These are phyloP conservation scores for Sarcoramphus papa DNA, from an alignment of 2,797 vertebrate species.

Conservation along the genomic window DNA sequence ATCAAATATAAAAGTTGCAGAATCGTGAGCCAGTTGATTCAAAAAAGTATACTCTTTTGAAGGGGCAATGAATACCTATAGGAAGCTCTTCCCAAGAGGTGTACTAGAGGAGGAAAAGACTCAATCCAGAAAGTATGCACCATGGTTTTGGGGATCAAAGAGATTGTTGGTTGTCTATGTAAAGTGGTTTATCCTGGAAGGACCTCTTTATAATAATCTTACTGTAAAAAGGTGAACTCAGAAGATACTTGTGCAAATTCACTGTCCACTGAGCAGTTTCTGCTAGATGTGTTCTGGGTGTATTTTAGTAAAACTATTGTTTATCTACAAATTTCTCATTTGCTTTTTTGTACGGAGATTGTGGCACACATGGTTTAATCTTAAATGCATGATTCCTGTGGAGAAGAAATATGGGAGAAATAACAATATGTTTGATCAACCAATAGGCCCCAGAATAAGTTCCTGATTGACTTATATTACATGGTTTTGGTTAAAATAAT, in stretches of 20 bases:
- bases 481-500: neutral
- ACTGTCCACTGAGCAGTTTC: neutral
- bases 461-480: rapidly evolving
- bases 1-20: neutral
- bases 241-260: neutral
- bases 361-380: neutral
- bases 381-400: neutral
- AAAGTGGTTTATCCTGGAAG: neutral
- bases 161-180: neutral
- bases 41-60: neutral
- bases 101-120: neutral
- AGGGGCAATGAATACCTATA: neutral
- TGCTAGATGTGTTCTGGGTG: neutral
- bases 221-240: neutral
- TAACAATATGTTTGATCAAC: neutral
- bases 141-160: neutral
- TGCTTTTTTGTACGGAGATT: neutral
- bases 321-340: neutral
- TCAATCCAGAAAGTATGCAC: neutral
- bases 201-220: neutral
- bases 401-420: neutral
- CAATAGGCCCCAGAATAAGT: neutral
- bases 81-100: neutral
- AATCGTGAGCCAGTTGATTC: neutral
- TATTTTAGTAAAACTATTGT: neutral